Evolutionary conservation across 2,888 invertebrate genomes (phyloP).

Genomic region (Drosophila niveifrons): DNA sequence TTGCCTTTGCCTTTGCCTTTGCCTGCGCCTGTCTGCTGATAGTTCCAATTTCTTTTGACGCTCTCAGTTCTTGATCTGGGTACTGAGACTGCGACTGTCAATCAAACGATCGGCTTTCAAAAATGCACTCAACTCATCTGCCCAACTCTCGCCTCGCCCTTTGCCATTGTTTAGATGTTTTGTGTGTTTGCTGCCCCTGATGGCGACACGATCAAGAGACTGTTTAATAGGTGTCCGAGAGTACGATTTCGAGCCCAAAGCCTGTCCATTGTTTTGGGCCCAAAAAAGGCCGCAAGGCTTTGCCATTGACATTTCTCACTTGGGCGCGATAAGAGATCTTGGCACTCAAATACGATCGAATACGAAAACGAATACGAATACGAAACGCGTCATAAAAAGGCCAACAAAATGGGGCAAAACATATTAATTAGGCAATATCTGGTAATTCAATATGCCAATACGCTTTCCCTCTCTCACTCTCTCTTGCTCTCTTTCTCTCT

Average conservation of each 20-base stretch:
- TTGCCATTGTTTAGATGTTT: conserved; percentile 62
- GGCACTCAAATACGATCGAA: conserved; percentile 17
- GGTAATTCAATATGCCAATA: conserved; percentile 61
- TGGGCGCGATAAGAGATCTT: conserved; percentile 66
- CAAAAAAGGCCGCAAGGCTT: conserved; percentile 20
- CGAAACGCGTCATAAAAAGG: conserved; percentile 44
- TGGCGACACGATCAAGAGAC: conserved; percentile 45
- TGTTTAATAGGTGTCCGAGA: conserved; percentile 43
- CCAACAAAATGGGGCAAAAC: conserved; percentile 63
- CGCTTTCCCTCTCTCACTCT: background rate
- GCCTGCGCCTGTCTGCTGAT: conserved; percentile 36
- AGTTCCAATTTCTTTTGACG: conserved; percentile 56
- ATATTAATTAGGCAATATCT: conserved; percentile 76
- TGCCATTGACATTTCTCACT: conserved; percentile 75
- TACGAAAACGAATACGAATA: background rate
- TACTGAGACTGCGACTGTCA: conserved; percentile 43
- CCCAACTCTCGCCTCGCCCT: conserved; percentile 12
- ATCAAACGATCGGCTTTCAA: conserved; percentile 60
- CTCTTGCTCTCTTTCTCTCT: background rate
- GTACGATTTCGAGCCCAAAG: background rate
- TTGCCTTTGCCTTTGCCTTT: conserved; percentile 34
- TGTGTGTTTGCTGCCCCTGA: conserved; percentile 35
- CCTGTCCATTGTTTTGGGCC: conserved; percentile 45
- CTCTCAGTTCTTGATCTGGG: conserved; percentile 9
- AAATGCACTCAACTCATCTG: conserved; percentile 72